Evolutionary conservation across 2,888 invertebrate species (phyloP), one percentile per base, ranked within the genome.

Genomic region (Dicyrtoma fusca): DNA sequence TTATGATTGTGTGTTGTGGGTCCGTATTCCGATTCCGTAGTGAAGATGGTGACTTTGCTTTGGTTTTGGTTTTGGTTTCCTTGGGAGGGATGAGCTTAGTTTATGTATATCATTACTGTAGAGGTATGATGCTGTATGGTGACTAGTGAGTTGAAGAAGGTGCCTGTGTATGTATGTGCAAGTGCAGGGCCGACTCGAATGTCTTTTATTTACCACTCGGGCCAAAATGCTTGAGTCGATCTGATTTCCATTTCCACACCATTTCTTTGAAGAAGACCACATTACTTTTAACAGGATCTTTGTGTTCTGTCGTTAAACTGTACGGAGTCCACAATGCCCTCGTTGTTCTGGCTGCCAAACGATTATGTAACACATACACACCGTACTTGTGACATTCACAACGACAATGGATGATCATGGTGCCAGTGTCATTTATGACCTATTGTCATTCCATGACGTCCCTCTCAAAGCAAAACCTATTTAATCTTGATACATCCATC

Each of bases 181-280:
- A n/a, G n/a, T n/a, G n/a, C n/a, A n/a, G n/a, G n/a, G n/a, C n/a
- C n/a, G n/a, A n/a, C n/a, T n/a, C n/a, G n/a, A n/a, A n/a, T n/a
- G n/a, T n/a, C 34, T n/a, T 66, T 65, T 66, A 66, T 66, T 66
- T 66, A 66, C 53, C 66, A 66, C 34, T 66, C 53, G 8, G 34
- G 66, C 55, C 53, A 66, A 34, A 66, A 69, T 47, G 59, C 57
- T 42, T 42, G 26, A 25, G 64, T 62, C 64, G 55, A 70, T 70
- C 63, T 63, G 55, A 71, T 71, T 71, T 63, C 64, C 63, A 63
- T 71, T 71, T 71, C 71, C 64, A 64, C 71, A 42, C 71, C 71
- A 71, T 71, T 71, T 71, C 71, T 71, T 61, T 26, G 45, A 17
- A 71, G 42, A 71, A 71, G 53, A 64, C 64, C 23, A 62, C 71